Percentiles rank a stretch among this genome's conserved stretches.
These are phyloP conservation scores for Hyla sarda DNA, from an alignment of 2,113 vertebrate genomes.

Conservation along the genomic window DNA sequence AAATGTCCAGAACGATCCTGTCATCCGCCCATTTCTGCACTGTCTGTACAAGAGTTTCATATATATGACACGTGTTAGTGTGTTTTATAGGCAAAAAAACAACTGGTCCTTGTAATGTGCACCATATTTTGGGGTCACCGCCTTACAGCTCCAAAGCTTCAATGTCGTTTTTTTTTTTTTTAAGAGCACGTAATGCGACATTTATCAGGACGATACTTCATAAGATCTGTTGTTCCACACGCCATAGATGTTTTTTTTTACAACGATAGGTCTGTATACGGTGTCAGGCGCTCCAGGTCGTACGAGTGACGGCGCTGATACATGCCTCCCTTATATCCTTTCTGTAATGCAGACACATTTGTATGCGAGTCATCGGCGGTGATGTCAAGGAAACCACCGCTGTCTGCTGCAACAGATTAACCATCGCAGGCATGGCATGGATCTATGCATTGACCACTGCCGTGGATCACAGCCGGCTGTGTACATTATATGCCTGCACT, in stretches of 20 bases:
- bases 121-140: background rate
- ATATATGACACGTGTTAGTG: background rate
- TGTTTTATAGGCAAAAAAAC: background rate
- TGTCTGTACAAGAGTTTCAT: background rate
- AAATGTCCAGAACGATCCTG: background rate
- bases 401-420: constrained; percentile 20
- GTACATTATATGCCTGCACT: background rate
- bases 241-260: too few relatives aligned
- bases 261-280: too few relatives aligned
- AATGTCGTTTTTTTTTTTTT: background rate
- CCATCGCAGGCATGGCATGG: background rate
- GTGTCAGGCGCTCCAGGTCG: background rate
- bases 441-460: background rate
- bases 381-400: constrained; percentile 25
- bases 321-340: background rate
- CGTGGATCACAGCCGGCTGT: background rate
- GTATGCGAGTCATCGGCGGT: constrained; percentile 10
- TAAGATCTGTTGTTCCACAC: background rate
- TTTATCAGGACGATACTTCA: background rate
- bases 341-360: constrained; percentile 11
- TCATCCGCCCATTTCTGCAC: background rate
- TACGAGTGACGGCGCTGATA: background rate
- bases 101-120: background rate
- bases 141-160: background rate
- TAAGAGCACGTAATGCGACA: background rate